Conservation (phyloP, 2,888 invertebrate genomes). For the Lasioglossum villosulum region DNA sequence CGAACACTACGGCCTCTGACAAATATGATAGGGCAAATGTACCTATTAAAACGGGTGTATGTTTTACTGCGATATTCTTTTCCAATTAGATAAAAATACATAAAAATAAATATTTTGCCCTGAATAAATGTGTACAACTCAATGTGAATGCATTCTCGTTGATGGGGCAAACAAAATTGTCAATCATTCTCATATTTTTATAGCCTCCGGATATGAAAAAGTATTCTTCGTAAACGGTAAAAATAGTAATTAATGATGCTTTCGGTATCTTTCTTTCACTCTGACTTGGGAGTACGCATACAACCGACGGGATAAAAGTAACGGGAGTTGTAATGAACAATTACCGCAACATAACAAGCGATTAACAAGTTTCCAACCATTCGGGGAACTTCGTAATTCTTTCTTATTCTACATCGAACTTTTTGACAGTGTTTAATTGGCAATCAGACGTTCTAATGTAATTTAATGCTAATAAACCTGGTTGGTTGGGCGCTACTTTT, state of each 20-base stretch:
- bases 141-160: no score
- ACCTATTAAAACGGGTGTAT: no score
- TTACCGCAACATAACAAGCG: not conserved
- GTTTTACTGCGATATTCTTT: no score
- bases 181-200: no score
- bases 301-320: not conserved
- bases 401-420: not conserved
- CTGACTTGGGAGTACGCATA: not conserved
- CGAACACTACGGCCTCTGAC: no score
- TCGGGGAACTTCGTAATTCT: not conserved
- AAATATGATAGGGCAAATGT: no score
- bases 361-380: not conserved
- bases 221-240: no score
- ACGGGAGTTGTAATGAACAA: not conserved
- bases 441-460: not conserved
- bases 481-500: not conserved
- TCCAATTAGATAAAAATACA: no score
- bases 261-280: not conserved
- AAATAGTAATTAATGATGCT: not conserved
- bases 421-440: conserved; percentile 1
- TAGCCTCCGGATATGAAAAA: no score
- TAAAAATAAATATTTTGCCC: no score
- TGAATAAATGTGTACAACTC: no score
- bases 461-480: not conserved
- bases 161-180: no score